Base-by-base conservation (phyloP, 2,113 vertebrate genomes). In the Ornithorhynchus anatinus region DNA sequence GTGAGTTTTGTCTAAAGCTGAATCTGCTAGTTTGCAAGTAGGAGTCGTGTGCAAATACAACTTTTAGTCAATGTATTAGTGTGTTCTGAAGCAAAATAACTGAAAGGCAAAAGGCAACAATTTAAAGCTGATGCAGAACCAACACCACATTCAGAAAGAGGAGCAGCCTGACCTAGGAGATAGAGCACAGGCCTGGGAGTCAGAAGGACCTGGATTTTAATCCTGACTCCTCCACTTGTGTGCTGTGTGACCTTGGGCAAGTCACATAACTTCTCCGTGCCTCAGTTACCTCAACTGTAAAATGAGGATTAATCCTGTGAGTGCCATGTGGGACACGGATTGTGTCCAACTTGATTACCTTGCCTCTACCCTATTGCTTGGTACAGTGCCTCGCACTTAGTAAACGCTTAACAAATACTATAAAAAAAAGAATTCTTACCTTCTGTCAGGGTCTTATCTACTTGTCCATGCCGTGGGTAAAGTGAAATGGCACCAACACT, bases 1-100 rank as follows among this genome's bases (percentile, higher is more conserved):
- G 79, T 45, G 25, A 40, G 22, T 5, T 78, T 61, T 60, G 63
- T 72, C 5, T 45, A 80, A 88, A 86, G 78, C 71, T 82, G 79
- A 90, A 89, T 85, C 80, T 89, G 83, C 86, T 84, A 84, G 75
- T 85, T 78, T 86, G 89, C 86, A 89, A 91, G 79, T 80, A 84
- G 69, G 59, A 82, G 61, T 65, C 84, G 89, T 76, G 75, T 69
- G 69, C 74, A 69, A 84, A 73, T 59, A 71, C 45, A 72, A 69
- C 77, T n/a, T 84, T 84, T 81, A 80, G 79, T 81, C 62, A 59
- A 79, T 81, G 75, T 79, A 72, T 86, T 85, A 77, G 66, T 83
- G 64, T 84, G 59, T 79, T 88, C 80, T 69, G 47, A 87, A 90
- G 81, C 75, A 89, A 84, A 65, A 87, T 80, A 82, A 22, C 72